A percentile compares a stretch with the other conserved stretches of the same genome.
These are phyloP conservation scores for Otis tarda DNA, from an alignment of 2,113 vertebrate genomes.

Conservation along the genomic window DNA sequence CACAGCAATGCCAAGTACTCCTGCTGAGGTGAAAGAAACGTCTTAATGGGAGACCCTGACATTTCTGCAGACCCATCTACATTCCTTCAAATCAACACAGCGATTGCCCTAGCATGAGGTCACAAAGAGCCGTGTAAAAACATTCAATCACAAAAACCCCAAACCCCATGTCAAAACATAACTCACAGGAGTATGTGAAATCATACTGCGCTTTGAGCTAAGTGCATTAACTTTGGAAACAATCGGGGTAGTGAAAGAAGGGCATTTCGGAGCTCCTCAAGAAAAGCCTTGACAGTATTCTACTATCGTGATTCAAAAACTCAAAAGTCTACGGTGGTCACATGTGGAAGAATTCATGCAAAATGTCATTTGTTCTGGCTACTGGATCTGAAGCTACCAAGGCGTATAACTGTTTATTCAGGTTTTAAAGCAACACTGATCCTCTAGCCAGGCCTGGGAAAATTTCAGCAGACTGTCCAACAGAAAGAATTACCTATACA, in stretches of 20 bases:
- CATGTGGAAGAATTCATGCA: slow-evolving; percentile 26
- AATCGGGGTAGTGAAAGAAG: neutral
- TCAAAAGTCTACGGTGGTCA: neutral
- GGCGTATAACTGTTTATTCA: neutral
- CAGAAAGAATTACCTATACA: neutral
- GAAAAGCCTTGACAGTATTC: neutral
- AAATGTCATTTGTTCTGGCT: slow-evolving; percentile 42
- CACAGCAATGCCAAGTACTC: neutral
- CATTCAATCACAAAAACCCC: slow-evolving; percentile 5
- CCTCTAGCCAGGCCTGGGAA: slow-evolving; percentile 5
- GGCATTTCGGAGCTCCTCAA: neutral
- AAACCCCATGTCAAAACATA: slow-evolving; percentile 16
- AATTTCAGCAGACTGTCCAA: neutral
- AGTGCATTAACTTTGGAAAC: neutral
- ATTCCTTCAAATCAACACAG: slow-evolving; percentile 52
- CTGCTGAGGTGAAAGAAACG: slow-evolving; percentile 54
- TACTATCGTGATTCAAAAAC: neutral
- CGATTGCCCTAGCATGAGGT: slow-evolving; percentile 14
- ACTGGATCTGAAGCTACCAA: neutral
- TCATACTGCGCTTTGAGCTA: neutral
- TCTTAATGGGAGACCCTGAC: slow-evolving; percentile 56
- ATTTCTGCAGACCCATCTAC: slow-evolving; percentile 44
- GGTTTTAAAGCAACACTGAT: slow-evolving; percentile 14
- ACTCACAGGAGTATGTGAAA: neutral
- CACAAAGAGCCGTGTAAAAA: slow-evolving; percentile 24